Percentiles rank a stretch among this genome's conserved stretches.
Evolutionary conservation across 2,888 invertebrate species (phyloP).

Genomic region (Bhutanitis thaidina): DNA sequence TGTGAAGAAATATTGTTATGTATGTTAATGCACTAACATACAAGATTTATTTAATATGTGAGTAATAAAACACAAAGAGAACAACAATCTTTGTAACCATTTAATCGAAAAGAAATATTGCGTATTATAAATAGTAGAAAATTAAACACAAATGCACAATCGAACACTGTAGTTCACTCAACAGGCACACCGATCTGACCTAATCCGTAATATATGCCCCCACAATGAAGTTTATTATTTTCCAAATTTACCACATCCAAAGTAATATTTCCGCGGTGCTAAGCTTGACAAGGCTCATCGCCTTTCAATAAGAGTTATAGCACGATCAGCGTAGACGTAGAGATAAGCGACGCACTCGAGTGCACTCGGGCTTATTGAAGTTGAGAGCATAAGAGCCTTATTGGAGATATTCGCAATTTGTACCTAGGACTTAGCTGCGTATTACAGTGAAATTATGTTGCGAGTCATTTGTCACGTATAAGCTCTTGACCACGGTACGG

Average conservation of each 20-base stretch:
- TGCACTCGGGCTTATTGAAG: background rate
- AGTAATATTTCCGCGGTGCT: constrained; percentile 9
- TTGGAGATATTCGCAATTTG: constrained; percentile 9
- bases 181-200: too few relatives aligned
- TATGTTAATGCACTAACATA: too few relatives aligned
- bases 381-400: constrained; percentile 7
- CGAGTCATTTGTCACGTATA: background rate
- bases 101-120: too few relatives aligned
- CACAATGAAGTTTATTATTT: too few relatives aligned
- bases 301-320: constrained; percentile 8
- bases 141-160: too few relatives aligned
- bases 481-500: background rate
- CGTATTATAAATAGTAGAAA: too few relatives aligned
- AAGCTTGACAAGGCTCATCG: constrained; percentile 7
- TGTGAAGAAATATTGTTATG: too few relatives aligned
- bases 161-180: too few relatives aligned
- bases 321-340: background rate
- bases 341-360: background rate
- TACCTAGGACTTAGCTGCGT: background rate
- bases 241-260: background rate
- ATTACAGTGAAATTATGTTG: background rate
- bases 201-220: too few relatives aligned
- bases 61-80: too few relatives aligned
- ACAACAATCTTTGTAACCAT: too few relatives aligned
- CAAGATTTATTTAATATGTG: too few relatives aligned